phyloP scores from a whole-genome alignment of 2,797 vertebrate genomes.

The Tiaroga cobitis region DNA sequence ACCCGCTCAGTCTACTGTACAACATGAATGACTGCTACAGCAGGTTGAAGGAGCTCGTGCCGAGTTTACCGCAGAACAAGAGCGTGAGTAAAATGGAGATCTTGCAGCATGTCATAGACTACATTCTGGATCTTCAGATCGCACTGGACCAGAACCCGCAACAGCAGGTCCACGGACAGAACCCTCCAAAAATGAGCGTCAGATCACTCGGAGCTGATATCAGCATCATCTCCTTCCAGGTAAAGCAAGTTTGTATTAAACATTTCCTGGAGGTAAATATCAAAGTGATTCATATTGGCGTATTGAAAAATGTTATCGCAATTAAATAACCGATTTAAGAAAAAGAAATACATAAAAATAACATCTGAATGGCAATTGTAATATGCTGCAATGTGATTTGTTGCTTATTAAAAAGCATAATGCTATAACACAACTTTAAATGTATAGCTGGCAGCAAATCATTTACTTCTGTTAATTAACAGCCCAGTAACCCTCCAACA shows the following conservation, averaged over 20 bases:
- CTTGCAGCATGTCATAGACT: constrained; percentile 91
- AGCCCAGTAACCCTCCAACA: constrained; percentile 82
- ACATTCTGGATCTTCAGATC: constrained; percentile 89
- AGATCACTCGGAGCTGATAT: constrained; percentile 83
- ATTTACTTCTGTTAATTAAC: constrained; percentile 52
- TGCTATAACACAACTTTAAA: background rate
- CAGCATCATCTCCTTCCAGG: constrained; percentile 82
- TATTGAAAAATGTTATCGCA: background rate
- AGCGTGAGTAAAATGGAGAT: constrained; percentile 92
- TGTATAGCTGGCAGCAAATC: background rate
- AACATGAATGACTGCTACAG: constrained; percentile 92
- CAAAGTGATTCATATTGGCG: background rate
- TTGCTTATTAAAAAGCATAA: background rate
- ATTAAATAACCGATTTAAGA: background rate
- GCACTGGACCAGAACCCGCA: constrained; percentile 76
- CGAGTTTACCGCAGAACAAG: constrained; percentile 87
- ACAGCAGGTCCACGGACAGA: constrained; percentile 69
- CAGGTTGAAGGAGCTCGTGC: constrained; percentile 87
- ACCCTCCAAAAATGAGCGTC: constrained; percentile 74
- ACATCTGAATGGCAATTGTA: background rate
- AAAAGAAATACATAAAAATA: background rate
- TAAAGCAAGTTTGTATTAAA: constrained; percentile 58
- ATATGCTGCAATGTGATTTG: background rate
- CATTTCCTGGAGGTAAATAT: background rate
- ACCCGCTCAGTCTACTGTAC: constrained; percentile 84